Base-by-base conservation (phyloP, 2,797 vertebrate genomes). In the Glossophaga mutica region DNA sequence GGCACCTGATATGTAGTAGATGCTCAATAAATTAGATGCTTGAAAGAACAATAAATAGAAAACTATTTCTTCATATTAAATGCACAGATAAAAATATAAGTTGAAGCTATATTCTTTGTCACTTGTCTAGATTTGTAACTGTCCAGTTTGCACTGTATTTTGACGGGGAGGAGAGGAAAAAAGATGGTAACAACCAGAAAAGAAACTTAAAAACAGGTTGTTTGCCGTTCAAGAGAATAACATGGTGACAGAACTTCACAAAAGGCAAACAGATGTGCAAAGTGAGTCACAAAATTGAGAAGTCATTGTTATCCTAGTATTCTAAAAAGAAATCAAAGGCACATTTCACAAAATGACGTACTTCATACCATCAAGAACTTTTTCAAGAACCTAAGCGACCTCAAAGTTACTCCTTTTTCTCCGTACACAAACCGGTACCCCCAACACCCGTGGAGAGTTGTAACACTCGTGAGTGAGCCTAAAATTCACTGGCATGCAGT, bases 161-260 rank as follows among this genome's bases (percentile, higher is more conserved):
- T 94, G 37, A 71, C n/a, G 48, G 77, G 32, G 42, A 83, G 87
- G 90, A 11, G 77, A 87, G 42, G 82, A 95, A 94, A 26, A 77
- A 90, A 94, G 32, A 93, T 37, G 34, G 26, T 71, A 87, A 91
- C 48, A 62, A 81, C 87, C n/a, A 81, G 32, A 78, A 94, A 71
- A 77, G 50, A 94, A 87, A 19, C 67, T 87, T 90, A 76, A 94
- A 87, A 89, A 87, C 34, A 85, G n/a, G 71, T 77, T 39, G 39
- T 55, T 82, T 46, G n/a, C 77, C 78, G 14, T 46, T 37, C 10
- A 16, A 6, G 42, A 52, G 90, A 92, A 77, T 85, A 96, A 81
- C 46, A 46, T 44, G 48, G 84, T 50, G 24, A 87, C 4, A 73
- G 34, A 84, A 84, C 37, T 48, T 74, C 48, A 6, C 9, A 62